Conservation (phyloP, 2,888 invertebrate species). For the Drosophila putrida region DNA sequence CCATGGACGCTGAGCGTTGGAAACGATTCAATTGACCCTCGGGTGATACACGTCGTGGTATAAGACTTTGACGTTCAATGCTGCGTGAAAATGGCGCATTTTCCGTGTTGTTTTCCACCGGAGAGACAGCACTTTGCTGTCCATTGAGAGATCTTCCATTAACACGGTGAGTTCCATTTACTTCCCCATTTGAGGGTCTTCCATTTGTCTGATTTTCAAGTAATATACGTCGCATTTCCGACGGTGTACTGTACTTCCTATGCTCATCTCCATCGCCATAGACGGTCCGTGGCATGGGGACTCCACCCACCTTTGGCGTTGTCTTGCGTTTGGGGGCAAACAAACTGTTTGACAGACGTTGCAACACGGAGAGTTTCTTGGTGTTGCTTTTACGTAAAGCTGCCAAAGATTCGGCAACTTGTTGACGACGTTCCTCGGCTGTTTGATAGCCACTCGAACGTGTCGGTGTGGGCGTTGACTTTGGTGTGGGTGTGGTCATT, state of each 20-base stretch:
- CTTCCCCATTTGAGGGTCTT: background rate
- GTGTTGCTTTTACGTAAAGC: conserved; percentile 58
- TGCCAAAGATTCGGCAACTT: conserved; percentile 53
- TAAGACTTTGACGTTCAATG: conserved; percentile 79
- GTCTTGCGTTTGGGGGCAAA: conserved; percentile 84
- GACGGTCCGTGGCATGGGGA: conserved; percentile 71
- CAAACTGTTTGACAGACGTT: conserved; percentile 83
- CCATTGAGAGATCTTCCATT: background rate
- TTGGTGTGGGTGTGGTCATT: conserved; percentile 18
- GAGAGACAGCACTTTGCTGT: no score
- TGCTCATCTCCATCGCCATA: conserved; percentile 52
- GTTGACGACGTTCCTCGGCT: conserved; percentile 27
- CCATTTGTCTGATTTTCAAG: conserved; percentile 80
- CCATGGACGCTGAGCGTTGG: conserved; percentile 81
- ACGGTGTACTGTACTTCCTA: conserved; percentile 41
- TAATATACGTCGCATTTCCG: conserved; percentile 80
- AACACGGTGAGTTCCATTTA: background rate
- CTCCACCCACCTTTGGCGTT: conserved; percentile 80
- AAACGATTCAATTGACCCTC: conserved; percentile 63
- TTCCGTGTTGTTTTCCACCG: conserved; percentile 31
- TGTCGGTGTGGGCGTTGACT: background rate
- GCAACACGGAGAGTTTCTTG: conserved; percentile 84
- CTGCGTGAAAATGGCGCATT: conserved; percentile 55
- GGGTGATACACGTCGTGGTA: conserved; percentile 73
- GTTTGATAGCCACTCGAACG: conserved; percentile 4